Conservation (phyloP, 2,113 vertebrate genomes). For the Gambusia holbrooki region DNA sequence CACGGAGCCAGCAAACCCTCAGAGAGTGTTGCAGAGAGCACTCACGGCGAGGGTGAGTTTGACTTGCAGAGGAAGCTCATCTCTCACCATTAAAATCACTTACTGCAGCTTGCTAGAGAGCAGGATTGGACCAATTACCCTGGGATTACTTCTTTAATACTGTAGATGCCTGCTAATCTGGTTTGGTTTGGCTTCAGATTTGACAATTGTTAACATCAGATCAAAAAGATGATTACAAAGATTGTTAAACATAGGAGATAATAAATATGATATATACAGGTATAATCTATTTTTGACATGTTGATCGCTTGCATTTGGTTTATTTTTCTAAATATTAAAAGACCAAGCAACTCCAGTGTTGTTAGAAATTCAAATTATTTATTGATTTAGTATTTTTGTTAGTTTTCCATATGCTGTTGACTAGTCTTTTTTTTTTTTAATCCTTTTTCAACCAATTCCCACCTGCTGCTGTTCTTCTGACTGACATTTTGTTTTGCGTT, state of each 20-base stretch:
- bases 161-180: not conserved
- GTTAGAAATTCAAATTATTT: too few relatives aligned
- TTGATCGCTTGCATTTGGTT: not conserved
- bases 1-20: conserved; percentile 95
- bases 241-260: not conserved
- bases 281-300: not conserved
- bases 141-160: not conserved
- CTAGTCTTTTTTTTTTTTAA: too few relatives aligned
- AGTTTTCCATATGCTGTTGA: not conserved
- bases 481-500: conserved; percentile 47
- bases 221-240: not conserved
- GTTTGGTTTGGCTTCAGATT: not conserved
- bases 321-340: too few relatives aligned
- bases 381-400: not conserved
- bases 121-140: conserved; percentile 5
- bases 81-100: not conserved
- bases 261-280: not conserved
- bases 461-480: not conserved
- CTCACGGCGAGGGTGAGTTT: conserved; percentile 92
- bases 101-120: not conserved
- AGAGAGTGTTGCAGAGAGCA: conserved; percentile 83
- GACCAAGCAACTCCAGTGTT: too few relatives aligned
- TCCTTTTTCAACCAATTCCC: too few relatives aligned
- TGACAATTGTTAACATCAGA: not conserved
- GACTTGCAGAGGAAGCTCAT: not conserved